A percentile compares a stretch with the other conserved stretches of the same genome.
These are phyloP conservation scores for Drosophila navojoa DNA, from an alignment of 1,140 invertebrate genomes.

Conservation along the genomic window DNA sequence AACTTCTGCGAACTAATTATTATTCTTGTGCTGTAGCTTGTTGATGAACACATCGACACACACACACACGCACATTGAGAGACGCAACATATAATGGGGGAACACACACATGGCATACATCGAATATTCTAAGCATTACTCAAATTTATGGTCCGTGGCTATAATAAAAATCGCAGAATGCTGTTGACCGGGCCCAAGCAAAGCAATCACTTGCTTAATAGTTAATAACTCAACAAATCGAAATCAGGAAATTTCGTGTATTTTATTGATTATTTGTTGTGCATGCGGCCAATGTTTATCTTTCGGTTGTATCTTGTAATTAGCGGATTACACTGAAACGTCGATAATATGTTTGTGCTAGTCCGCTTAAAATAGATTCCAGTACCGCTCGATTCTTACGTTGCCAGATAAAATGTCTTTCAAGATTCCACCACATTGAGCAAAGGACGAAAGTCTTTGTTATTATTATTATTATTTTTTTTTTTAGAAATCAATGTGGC, in stretches of 20 bases:
- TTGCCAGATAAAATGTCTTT: neutral
- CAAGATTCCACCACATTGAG: neutral
- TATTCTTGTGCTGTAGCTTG: conserved; percentile 17
- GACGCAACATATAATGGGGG: conserved; percentile 7
- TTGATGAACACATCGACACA: neutral
- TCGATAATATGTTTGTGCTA: neutral
- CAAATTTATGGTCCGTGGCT: conserved; percentile 3
- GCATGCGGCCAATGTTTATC: conserved; percentile 18
- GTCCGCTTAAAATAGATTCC: neutral
- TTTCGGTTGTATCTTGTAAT: conserved; percentile 30
- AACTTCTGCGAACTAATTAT: conserved; percentile 26
- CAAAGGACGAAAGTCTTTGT: neutral
- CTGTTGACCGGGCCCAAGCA: conserved; percentile 19
- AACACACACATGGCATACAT: conserved; percentile 5
- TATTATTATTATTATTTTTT: neutral
- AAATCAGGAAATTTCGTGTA: conserved; percentile 28
- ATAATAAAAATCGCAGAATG: conserved; percentile 23
- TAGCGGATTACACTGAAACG: conserved; percentile 12
- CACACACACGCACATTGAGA: neutral
- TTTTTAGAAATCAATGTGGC: conserved; percentile 16
- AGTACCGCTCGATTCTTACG: no score
- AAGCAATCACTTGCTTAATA: conserved; percentile 35
- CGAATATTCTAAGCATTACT: conserved; percentile 7
- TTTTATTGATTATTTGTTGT: conserved; percentile 44
- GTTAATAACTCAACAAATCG: conserved; percentile 39